Base-by-base conservation (phyloP, 2,888 invertebrate species). In the Zaprionus bogoriensis region DNA sequence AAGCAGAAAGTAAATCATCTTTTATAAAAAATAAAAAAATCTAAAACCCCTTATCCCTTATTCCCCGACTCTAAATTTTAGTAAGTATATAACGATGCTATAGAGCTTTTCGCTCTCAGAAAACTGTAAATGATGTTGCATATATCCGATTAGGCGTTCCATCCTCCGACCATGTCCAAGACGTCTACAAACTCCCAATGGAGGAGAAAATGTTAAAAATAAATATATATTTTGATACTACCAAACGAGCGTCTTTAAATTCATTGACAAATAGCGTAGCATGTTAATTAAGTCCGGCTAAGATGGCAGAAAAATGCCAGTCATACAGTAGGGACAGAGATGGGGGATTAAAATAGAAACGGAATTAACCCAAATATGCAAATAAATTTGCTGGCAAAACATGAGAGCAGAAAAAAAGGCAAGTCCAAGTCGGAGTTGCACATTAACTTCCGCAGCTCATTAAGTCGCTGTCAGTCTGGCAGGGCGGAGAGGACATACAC, bases 371-470 rank as follows among this genome's bases (percentile, higher is more conserved):
- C 82, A 82, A 79, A 82, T 85, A 87, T 82, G 85, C 74, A 82
- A 82, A 82, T 82, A 85, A 82, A 82, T 87, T 69, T 80, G 30
- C 60, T 55, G 63, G 44, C 58, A 47, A 59, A 17, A 47, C 14
- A 32, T 36, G 17, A 6, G 32, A 36, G 14, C 59, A 48, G 58
- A 44, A 25, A 27, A 64, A 53, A 64, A 61, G 85, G 70, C 65
- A 69, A 73, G 64, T 70, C 74, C 45, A 54, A 55, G 59, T 61
- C 58, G 67, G 59, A 69, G 76, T 74, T 77, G 77, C 74, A 86
- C 83, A 86, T 83, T 83, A 83, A 83, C 83, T 86, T 86, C 86
- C 86, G 74, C 86, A 85, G 87, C 83, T 87, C 87, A 83, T 83
- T 83, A 83, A 85, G 84, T 84, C 74, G 63, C 80, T 86, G 87